Percentiles rank a stretch among this genome's conserved stretches.
phyloP scores from a whole-genome alignment of 1,140 invertebrate genomes.

The Mya arenaria region DNA sequence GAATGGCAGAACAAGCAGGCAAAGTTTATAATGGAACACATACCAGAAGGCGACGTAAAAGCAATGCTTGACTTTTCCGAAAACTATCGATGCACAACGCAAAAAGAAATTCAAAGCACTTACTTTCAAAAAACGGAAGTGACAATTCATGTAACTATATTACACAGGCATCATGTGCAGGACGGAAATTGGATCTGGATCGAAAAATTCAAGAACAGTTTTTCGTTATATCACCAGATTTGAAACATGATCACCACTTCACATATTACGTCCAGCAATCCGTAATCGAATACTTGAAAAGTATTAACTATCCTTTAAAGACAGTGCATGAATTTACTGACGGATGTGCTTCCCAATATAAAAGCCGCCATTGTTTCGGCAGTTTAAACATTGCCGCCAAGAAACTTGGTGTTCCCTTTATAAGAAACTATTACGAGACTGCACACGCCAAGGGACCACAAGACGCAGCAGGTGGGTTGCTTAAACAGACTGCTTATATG shows the following conservation, averaged over 20 bases:
- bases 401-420: neutral
- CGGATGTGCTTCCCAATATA: conserved; percentile 38
- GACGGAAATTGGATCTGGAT: conserved; percentile 31
- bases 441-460: neutral
- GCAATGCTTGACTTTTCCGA: conserved; percentile 48
- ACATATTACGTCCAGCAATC: neutral
- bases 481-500: too few species aligned
- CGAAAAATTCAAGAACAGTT: conserved; percentile 29
- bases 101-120: conserved; percentile 19
- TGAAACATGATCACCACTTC: conserved; percentile 32
- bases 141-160: conserved; percentile 37
- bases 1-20: conserved; percentile 47
- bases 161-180: conserved; percentile 40
- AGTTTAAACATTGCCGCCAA: too few species aligned
- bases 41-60: conserved; percentile 12
- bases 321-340: conserved; percentile 53
- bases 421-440: neutral
- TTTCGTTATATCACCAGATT: conserved; percentile 39
- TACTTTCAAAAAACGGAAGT: conserved; percentile 53
- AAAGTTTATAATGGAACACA: conserved; percentile 2
- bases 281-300: conserved; percentile 3
- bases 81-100: conserved; percentile 37
- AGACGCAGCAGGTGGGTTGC: too few species aligned
- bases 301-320: neutral
- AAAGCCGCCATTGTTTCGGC: conserved; percentile 52